Conservation (phyloP, 2,888 invertebrate species). For the Serrognathus titanus region DNA sequence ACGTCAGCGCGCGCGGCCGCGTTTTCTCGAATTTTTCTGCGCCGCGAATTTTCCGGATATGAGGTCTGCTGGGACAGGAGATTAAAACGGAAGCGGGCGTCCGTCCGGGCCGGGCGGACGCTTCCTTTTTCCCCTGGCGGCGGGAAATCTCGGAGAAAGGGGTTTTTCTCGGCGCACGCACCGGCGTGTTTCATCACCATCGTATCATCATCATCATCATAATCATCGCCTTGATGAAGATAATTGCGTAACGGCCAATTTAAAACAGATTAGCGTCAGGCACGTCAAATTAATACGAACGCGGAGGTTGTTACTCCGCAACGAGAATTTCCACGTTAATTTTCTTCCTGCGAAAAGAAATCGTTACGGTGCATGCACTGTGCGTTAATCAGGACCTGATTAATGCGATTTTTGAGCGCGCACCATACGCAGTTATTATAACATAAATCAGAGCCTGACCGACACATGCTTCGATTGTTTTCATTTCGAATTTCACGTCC, state of each 20-base stretch:
- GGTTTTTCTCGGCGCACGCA: too few species aligned
- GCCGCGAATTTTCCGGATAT: constrained; percentile 19
- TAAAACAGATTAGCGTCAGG: constrained; percentile 17
- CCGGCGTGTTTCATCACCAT: too few species aligned
- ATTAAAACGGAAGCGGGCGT: constrained; percentile 22
- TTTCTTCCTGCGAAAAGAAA: background rate
- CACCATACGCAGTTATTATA: too few species aligned
- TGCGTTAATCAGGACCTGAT: too few species aligned
- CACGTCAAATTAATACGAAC: constrained; percentile 17
- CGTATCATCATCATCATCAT: too few species aligned
- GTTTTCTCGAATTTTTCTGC: constrained; percentile 3
- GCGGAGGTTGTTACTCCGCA: constrained; percentile 1
- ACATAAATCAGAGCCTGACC: too few species aligned
- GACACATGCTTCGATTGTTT: too few species aligned
- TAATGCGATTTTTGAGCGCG: too few species aligned
- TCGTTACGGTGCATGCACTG: too few species aligned
- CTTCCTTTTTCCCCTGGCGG: too few species aligned
- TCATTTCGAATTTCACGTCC: too few species aligned
- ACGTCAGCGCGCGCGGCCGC: background rate
- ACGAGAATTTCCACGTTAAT: background rate
- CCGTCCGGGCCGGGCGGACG: constrained; percentile 2
- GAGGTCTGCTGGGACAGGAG: constrained; percentile 23
- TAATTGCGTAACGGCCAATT: constrained; percentile 16
- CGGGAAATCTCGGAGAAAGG: too few species aligned
- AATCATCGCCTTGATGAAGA: constrained; percentile 10